Evolutionary conservation across 2,113 vertebrate species (phyloP).

Genomic region (Hiodon tergisus): DNA sequence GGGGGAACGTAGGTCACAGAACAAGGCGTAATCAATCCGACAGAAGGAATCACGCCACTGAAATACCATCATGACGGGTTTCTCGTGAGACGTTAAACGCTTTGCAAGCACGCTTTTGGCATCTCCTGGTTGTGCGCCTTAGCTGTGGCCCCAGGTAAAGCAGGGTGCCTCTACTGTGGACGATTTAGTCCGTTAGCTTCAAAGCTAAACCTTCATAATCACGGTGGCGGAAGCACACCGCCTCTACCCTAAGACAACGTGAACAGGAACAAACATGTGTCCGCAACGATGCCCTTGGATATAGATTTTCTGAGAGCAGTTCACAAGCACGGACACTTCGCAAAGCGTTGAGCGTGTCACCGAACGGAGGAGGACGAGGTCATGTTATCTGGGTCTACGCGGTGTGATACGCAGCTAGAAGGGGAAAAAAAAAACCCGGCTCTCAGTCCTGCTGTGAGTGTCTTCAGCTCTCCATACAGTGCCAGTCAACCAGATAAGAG

Average conservation of each 20-base stretch:
- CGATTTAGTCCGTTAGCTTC: no score
- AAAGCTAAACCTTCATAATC: no score
- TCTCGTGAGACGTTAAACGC: slow-evolving; percentile 53
- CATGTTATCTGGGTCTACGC: no score
- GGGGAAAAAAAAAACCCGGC: no score
- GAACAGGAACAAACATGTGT: no score
- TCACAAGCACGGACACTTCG: slow-evolving; percentile 45
- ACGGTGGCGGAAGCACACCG: slow-evolving; percentile 36
- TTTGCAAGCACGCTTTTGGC: slow-evolving; percentile 57
- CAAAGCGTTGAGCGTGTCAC: slow-evolving; percentile 62
- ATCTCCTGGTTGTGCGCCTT: slow-evolving; percentile 30
- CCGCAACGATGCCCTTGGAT: no score
- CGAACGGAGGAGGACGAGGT: background rate
- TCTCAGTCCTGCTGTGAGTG: no score
- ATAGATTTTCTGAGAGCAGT: no score
- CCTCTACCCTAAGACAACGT: slow-evolving; percentile 27
- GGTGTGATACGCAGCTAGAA: no score
- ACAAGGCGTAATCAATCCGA: slow-evolving; percentile 57
- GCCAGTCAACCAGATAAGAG: no score
- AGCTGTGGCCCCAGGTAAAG: slow-evolving; percentile 12
- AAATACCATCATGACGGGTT: slow-evolving; percentile 57
- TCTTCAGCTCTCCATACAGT: no score
- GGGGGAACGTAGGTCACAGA: slow-evolving; percentile 56
- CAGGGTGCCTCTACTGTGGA: background rate
- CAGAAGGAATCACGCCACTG: slow-evolving; percentile 55